phyloP scores from a whole-genome alignment of 2,113 vertebrate species.

The Pseudorectes ferrugineus region DNA sequence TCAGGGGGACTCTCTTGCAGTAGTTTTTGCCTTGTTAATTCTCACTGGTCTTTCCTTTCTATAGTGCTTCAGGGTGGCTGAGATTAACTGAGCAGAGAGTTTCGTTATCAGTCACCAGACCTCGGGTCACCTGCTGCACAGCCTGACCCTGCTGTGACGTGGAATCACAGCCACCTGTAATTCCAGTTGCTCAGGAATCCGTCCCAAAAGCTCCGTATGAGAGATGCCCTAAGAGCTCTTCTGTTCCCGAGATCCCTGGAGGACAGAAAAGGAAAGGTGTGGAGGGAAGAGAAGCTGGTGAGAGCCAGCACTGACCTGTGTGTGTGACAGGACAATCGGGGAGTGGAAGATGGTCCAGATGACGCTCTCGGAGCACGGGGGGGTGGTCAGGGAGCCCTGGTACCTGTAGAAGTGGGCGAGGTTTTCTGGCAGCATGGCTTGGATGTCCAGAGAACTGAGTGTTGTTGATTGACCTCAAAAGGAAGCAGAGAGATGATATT shows the following conservation, averaged over 20 bases:
- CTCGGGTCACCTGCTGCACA: not conserved
- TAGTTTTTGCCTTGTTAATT: not conserved
- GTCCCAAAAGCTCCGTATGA: not conserved
- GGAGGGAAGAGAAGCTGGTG: not conserved
- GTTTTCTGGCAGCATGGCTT: slow-evolving; percentile 86
- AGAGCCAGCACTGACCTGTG: slow-evolving; percentile 69
- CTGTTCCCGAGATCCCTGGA: not conserved
- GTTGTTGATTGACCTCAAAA: slow-evolving; percentile 77
- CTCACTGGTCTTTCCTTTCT: not conserved
- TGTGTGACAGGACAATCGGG: slow-evolving; percentile 79
- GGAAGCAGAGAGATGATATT: not conserved
- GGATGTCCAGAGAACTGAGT: slow-evolving; percentile 73
- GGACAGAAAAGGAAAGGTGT: not conserved
- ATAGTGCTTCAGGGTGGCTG: not conserved
- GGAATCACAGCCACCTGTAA: not conserved
- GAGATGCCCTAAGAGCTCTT: not conserved
- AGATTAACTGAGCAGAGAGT: not conserved
- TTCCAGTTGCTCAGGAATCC: not conserved
- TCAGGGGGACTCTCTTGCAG: not conserved
- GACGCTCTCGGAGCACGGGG: slow-evolving; percentile 86
- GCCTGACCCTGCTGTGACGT: not conserved
- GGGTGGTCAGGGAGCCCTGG: slow-evolving; percentile 86
- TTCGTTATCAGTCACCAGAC: not conserved
- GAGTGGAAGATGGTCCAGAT: slow-evolving; percentile 86
- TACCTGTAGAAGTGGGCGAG: slow-evolving; percentile 84